Percentiles rank a stretch among this genome's conserved stretches.
These are phyloP conservation scores for Ophion costatus DNA, from an alignment of 2,888 invertebrate genomes.

Conservation along the genomic window DNA sequence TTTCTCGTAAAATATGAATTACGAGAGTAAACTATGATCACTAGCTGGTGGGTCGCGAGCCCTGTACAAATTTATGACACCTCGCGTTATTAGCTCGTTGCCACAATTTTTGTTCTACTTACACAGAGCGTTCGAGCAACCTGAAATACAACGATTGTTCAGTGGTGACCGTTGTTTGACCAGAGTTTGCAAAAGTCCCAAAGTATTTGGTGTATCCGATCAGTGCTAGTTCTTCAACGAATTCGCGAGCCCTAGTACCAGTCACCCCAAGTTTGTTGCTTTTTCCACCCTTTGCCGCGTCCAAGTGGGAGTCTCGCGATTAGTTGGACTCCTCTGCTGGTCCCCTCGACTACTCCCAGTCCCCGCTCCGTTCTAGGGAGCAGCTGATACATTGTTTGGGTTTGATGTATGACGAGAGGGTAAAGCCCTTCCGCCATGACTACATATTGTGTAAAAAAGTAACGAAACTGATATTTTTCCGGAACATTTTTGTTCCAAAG, in stretches of 20 bases:
- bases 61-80: conserved; percentile 14
- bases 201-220: background rate
- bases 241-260: too few relatives aligned
- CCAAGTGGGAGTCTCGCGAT: too few relatives aligned
- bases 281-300: too few relatives aligned
- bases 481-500: conserved; percentile 17
- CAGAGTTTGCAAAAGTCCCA: background rate
- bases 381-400: too few relatives aligned
- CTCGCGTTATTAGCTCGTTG: conserved; percentile 14
- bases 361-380: too few relatives aligned
- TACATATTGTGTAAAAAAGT: background rate
- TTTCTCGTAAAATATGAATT: conserved; percentile 55
- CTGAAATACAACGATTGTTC: background rate
- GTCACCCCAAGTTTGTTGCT: too few relatives aligned
- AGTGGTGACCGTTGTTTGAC: background rate
- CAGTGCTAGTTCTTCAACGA: too few relatives aligned
- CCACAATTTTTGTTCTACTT: background rate
- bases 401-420: too few relatives aligned
- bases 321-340: too few relatives aligned
- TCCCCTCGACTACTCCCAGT: too few relatives aligned
- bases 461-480: background rate
- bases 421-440: background rate
- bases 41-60: background rate
- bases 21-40: conserved; percentile 40
- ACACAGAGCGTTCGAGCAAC: background rate